These are phyloP conservation scores for Phalloptychus januarius DNA, from an alignment of 2,797 vertebrate genomes.

Conservation along the genomic window DNA sequence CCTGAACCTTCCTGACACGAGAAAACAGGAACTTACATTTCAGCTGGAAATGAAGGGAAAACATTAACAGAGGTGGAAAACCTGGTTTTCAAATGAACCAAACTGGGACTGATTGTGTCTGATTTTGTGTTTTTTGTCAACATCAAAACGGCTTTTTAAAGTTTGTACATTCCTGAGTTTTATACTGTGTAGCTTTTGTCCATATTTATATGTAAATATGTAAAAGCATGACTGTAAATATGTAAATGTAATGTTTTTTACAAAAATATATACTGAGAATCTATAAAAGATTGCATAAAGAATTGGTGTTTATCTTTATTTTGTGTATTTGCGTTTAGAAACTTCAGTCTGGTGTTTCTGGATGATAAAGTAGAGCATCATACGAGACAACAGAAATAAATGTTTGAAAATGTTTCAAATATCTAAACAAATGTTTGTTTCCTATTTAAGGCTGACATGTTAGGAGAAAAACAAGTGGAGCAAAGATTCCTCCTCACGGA, in stretches of 20 bases:
- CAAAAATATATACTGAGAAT: conserved; percentile 32
- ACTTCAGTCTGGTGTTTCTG: neutral
- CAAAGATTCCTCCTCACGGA: too few relatives aligned
- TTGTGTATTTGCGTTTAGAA: neutral
- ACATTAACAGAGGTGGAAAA: neutral
- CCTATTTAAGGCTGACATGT: too few relatives aligned
- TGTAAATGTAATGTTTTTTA: conserved; percentile 58
- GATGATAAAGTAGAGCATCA: neutral
- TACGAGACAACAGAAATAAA: neutral
- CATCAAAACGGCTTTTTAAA: neutral
- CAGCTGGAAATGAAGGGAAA: neutral
- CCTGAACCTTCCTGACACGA: neutral
- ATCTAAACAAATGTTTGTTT: too few relatives aligned
- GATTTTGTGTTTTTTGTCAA: neutral
- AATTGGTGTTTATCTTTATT: neutral
- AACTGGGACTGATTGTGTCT: neutral
- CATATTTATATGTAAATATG: conserved; percentile 73
- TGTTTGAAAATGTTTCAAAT: neutral
- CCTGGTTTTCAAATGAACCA: neutral
- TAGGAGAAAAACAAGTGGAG: too few relatives aligned
- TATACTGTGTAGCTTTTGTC: conserved; percentile 16
- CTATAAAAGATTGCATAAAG: conserved; percentile 21
- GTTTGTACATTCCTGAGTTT: conserved; percentile 20
- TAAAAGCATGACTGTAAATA: conserved; percentile 36
- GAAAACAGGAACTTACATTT: neutral